Conservation (phyloP, 2,888 invertebrate genomes). For the Eurytoma adleriae region DNA sequence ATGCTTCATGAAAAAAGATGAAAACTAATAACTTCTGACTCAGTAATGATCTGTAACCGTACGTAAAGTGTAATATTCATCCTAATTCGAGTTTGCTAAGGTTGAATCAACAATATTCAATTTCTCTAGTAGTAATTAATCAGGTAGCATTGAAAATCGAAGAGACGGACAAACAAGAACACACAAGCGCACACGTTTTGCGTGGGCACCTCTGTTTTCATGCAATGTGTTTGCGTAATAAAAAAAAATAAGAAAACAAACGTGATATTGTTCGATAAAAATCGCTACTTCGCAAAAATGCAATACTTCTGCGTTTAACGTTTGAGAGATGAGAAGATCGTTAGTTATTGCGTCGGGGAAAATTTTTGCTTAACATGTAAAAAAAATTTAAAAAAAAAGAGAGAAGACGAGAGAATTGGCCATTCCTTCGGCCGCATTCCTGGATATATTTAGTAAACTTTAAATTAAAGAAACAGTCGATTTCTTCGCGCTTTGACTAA, state of each 20-base stretch:
- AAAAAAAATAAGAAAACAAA: slow-evolving; percentile 14
- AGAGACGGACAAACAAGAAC: slow-evolving; percentile 17
- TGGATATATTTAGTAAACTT: slow-evolving; percentile 50
- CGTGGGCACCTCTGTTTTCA: neutral
- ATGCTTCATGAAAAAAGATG: too few relatives aligned
- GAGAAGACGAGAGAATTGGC: slow-evolving; percentile 48
- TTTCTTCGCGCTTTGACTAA: slow-evolving; percentile 56
- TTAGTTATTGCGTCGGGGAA: neutral
- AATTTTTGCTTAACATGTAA: slow-evolving; percentile 15
- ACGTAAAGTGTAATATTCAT: slow-evolving; percentile 9
- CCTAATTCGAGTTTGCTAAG: slow-evolving; percentile 18
- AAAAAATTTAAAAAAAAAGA: slow-evolving; percentile 39
- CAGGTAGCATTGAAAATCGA: slow-evolving; percentile 31
- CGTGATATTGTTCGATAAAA: slow-evolving; percentile 56
- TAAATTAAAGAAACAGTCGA: slow-evolving; percentile 46
- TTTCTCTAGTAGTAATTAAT: slow-evolving; percentile 31
- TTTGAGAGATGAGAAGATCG: slow-evolving; percentile 17
- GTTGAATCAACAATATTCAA: slow-evolving; percentile 13
- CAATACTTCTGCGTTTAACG: slow-evolving; percentile 29
- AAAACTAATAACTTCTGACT: neutral
- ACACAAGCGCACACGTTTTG: neutral
- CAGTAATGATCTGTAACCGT: slow-evolving; percentile 8
- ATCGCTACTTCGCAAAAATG: slow-evolving; percentile 30
- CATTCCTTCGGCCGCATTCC: slow-evolving; percentile 54
- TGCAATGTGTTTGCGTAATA: slow-evolving; percentile 15